phyloP scores from a whole-genome alignment of 2,888 invertebrate genomes.

The Chorisops tibialis region DNA sequence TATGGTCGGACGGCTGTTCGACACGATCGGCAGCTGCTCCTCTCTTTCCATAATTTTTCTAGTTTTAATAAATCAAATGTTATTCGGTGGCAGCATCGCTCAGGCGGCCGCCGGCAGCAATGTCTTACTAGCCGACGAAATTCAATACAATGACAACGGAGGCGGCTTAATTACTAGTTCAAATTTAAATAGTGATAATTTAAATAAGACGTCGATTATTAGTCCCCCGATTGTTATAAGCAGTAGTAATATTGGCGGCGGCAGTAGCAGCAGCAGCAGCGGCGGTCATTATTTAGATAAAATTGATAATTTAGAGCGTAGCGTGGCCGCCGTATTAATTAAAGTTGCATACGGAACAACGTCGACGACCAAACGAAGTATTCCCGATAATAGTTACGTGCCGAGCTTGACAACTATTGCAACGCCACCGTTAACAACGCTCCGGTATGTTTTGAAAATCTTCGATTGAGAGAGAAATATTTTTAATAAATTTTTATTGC shows the following conservation, averaged over 20 bases:
- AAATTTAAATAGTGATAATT: conserved; percentile 14
- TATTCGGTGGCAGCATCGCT: neutral
- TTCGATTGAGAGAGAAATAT: neutral
- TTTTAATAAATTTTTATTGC: neutral
- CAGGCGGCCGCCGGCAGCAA: neutral
- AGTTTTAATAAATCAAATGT: conserved; percentile 10
- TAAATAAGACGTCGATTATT: conserved; percentile 5
- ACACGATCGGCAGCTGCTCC: no score
- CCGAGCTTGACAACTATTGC: conserved; percentile 62
- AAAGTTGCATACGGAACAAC: conserved; percentile 67
- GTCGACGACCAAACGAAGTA: conserved; percentile 64
- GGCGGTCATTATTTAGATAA: conserved; percentile 55
- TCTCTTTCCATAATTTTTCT: neutral
- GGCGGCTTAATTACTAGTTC: neutral
- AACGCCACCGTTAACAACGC: conserved; percentile 61
- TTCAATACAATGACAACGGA: neutral
- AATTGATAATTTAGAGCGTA: conserved; percentile 60
- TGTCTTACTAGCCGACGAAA: neutral
- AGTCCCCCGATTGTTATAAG: neutral
- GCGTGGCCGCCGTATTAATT: conserved; percentile 65
- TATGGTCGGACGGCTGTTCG: no score
- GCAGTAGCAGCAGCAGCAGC: conserved; percentile 31
- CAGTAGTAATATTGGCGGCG: conserved; percentile 30
- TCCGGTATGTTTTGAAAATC: conserved; percentile 46
- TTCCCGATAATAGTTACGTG: conserved; percentile 60